Evolutionary conservation across 2,113 vertebrate species (phyloP).

Genomic region (Gallinago jamesoni): DNA sequence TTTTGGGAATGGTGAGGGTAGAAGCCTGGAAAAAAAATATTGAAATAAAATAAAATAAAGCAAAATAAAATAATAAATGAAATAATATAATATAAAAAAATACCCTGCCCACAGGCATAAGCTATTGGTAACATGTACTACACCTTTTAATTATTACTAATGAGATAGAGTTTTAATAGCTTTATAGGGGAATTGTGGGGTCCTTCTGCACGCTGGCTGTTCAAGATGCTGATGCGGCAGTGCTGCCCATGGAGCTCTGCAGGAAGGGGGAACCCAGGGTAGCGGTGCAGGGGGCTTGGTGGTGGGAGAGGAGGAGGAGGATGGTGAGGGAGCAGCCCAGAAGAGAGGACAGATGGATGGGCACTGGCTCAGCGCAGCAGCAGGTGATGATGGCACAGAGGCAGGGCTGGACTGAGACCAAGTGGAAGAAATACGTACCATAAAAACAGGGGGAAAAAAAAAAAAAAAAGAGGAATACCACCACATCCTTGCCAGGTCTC

Average conservation of each 20-base stretch:
- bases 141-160: slow-evolving; percentile 71
- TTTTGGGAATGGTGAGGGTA: too few relatives aligned
- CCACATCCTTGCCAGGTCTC: not conserved
- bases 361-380: rapidly evolving
- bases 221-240: not conserved
- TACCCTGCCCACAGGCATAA: not conserved
- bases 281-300: rapidly evolving
- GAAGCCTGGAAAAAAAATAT: not conserved
- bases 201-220: not conserved
- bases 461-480: not conserved
- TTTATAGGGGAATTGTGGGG: slow-evolving; percentile 46
- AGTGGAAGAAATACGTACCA: rapidly evolving
- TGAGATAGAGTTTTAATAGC: slow-evolving; percentile 60
- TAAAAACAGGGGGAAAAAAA: not conserved
- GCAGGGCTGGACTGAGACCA: not conserved
- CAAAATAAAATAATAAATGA: not conserved
- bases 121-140: slow-evolving; percentile 20
- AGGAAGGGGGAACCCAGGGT: not conserved
- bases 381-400: not conserved
- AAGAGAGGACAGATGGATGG: not conserved
- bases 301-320: not conserved
- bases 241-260: rapidly evolving
- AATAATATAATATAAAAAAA: not conserved
- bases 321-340: not conserved
- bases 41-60: not conserved